Conservation (phyloP, 2,113 vertebrate genomes). For the Scophthalmus maximus region DNA sequence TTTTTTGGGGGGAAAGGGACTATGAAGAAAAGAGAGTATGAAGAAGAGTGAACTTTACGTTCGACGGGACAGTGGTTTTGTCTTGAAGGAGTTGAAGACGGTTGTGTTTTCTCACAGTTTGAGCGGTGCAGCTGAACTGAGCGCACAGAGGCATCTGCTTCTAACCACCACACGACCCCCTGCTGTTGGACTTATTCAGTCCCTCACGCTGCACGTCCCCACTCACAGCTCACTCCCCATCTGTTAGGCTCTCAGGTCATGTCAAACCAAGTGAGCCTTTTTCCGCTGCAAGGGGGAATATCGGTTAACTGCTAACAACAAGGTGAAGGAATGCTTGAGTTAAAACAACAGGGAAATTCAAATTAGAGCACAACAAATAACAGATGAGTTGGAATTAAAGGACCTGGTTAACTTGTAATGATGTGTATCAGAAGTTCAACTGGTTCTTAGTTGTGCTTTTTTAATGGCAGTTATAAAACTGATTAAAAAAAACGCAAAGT, state of each 20-base stretch:
- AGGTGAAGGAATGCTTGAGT: slow-evolving; percentile 17
- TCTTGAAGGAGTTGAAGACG: slow-evolving; percentile 14
- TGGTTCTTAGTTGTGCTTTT: too few species aligned
- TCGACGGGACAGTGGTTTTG: slow-evolving; percentile 18
- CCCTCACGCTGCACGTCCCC: slow-evolving; percentile 34
- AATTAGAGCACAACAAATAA: too few species aligned
- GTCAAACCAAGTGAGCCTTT: slow-evolving; percentile 38
- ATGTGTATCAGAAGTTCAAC: too few species aligned
- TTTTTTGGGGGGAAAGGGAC: neutral
- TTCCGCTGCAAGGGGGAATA: slow-evolving; percentile 14
- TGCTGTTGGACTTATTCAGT: slow-evolving; percentile 29
- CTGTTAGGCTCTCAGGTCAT: slow-evolving; percentile 24
- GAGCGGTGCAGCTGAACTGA: slow-evolving; percentile 37
- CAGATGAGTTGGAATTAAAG: too few species aligned
- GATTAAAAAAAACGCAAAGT: too few species aligned
- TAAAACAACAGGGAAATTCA: too few species aligned
- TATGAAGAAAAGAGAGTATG: neutral
- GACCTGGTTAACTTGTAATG: too few species aligned
- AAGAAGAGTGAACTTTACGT: neutral
- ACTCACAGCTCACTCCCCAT: neutral
- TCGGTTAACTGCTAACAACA: slow-evolving; percentile 21
- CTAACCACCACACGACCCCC: slow-evolving; percentile 4
- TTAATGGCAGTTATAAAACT: too few species aligned
- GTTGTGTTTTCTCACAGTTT: slow-evolving; percentile 34
- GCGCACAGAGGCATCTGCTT: slow-evolving; percentile 28